These are phyloP conservation scores for Mechanitis mazaeus DNA, from an alignment of 2,888 invertebrate genomes.

Conservation along the genomic window DNA sequence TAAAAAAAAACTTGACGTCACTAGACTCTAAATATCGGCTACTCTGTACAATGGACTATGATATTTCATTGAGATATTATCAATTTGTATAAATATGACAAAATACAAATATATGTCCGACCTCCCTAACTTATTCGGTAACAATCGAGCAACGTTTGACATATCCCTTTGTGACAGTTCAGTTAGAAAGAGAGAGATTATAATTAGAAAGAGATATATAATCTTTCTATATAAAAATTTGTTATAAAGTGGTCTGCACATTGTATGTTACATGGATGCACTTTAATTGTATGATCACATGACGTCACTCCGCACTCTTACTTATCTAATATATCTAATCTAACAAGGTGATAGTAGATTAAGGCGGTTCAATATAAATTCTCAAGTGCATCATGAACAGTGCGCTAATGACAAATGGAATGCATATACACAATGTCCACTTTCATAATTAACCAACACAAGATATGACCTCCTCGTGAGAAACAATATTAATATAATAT, in stretches of 20 bases:
- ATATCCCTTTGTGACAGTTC: constrained; percentile 65
- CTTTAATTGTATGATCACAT: constrained; percentile 11
- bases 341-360: constrained; percentile 16
- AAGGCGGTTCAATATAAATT: neutral
- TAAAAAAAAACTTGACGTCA: constrained; percentile 52
- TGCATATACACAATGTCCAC: constrained; percentile 69
- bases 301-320: constrained; percentile 10
- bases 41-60: constrained; percentile 74
- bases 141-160: constrained; percentile 69
- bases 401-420: constrained; percentile 69
- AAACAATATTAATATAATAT: constrained; percentile 46
- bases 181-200: constrained; percentile 19
- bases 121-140: constrained; percentile 67
- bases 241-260: constrained; percentile 48
- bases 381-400: constrained; percentile 64
- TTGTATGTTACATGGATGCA: constrained; percentile 44
- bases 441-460: constrained; percentile 29
- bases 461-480: constrained; percentile 45
- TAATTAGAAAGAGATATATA: constrained; percentile 50
- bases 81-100: constrained; percentile 73
- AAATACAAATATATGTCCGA: constrained; percentile 72
- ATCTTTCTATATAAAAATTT: constrained; percentile 39
- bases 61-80: constrained; percentile 72
- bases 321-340: constrained; percentile 18
- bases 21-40: constrained; percentile 68